Evolutionary conservation across 1,140 invertebrate genomes (phyloP).

Genomic region (Monomorium pharaonis): DNA sequence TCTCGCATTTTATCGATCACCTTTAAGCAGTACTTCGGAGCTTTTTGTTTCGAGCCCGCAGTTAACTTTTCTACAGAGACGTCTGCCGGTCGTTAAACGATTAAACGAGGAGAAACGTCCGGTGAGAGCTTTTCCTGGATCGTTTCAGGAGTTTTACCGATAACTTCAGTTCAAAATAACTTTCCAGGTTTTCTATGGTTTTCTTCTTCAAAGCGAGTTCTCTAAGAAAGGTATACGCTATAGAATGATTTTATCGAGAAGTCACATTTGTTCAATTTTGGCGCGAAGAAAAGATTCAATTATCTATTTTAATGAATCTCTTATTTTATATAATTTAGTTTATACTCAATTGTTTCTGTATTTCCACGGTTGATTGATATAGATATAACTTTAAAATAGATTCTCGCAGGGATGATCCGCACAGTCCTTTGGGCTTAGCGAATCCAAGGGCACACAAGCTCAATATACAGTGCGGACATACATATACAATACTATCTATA

Average conservation of each 20-base stretch:
- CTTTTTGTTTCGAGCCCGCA: conserved; percentile 36
- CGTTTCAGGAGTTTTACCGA: conserved; percentile 27
- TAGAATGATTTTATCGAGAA: not conserved
- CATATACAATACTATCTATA: not conserved
- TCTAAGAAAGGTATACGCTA: not conserved
- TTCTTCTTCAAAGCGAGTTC: not conserved
- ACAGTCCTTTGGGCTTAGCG: not conserved
- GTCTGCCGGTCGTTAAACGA: conserved; percentile 40
- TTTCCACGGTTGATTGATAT: not conserved
- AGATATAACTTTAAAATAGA: not conserved
- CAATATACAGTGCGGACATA: not conserved
- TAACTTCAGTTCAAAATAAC: conserved; percentile 50
- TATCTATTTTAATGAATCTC: not conserved
- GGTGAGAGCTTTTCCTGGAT: conserved; percentile 11
- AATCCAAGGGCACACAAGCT: not conserved
- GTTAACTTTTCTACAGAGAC: conserved; percentile 59
- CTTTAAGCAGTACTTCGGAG: conserved; percentile 27
- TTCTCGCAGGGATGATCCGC: not conserved
- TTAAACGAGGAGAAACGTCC: conserved; percentile 38
- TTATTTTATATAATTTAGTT: not conserved
- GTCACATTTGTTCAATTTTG: not conserved
- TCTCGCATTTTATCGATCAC: conserved; percentile 62
- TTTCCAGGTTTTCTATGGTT: not conserved
- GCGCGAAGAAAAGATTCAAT: not conserved
- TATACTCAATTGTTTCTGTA: not conserved